phyloP scores from a whole-genome alignment of 2,113 vertebrate genomes.

The Brachyhypopomus gauderio region DNA sequence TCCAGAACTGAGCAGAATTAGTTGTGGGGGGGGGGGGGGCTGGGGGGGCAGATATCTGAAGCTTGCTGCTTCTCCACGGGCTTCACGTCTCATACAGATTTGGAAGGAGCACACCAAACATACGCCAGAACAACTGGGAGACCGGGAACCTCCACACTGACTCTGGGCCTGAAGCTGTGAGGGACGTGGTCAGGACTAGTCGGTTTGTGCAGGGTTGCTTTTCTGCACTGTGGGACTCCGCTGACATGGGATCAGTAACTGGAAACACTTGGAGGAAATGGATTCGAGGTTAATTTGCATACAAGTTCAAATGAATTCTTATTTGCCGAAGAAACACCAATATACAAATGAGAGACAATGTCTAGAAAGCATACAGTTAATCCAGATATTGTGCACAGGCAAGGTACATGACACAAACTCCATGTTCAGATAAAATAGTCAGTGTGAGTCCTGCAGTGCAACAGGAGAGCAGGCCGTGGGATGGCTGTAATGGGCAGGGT shows the following conservation, averaged over 20 bases:
- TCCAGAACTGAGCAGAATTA: background rate
- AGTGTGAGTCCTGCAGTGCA: background rate
- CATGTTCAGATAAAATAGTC: background rate
- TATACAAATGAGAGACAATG: no score
- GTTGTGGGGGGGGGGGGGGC: background rate
- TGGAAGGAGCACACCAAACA: constrained; percentile 3
- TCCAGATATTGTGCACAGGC: no score
- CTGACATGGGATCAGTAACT: constrained; percentile 30
- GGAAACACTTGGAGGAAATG: background rate
- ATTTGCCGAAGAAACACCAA: background rate
- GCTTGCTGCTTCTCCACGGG: background rate
- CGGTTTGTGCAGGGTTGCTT: constrained; percentile 21
- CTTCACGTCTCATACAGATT: background rate
- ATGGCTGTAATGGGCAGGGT: no score
- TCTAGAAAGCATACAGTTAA: no score
- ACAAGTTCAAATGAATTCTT: background rate
- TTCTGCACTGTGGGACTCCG: constrained; percentile 8
- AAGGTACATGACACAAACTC: no score
- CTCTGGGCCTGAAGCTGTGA: constrained; percentile 19
- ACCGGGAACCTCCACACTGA: constrained; percentile 24
- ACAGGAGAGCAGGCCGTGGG: no score
- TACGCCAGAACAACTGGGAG: constrained; percentile 4
- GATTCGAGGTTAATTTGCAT: background rate
- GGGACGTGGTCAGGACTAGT: background rate
- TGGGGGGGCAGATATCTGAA: background rate